These are phyloP conservation scores for Ardeotis arabs DNA, from an alignment of 2,113 vertebrate genomes.

Conservation along the genomic window DNA sequence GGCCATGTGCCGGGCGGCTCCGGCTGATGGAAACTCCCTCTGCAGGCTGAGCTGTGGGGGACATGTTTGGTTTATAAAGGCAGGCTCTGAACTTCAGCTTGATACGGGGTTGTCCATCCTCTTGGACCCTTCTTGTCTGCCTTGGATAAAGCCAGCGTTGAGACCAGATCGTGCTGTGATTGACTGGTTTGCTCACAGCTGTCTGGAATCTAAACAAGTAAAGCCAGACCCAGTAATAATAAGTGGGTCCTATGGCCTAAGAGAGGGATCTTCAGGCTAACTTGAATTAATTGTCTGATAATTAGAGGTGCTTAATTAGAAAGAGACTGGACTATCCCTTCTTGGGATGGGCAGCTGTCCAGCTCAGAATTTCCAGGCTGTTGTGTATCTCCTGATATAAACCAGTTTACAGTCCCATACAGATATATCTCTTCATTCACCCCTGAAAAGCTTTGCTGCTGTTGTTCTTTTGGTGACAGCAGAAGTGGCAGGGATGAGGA, in stretches of 20 bases:
- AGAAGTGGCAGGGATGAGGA: neutral
- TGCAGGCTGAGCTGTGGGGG: neutral
- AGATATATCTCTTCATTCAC: neutral
- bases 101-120: neutral
- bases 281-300: neutral
- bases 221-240: neutral
- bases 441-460: neutral
- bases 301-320: neutral
- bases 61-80: neutral
- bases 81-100: neutral
- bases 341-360: neutral
- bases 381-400: neutral
- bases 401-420: neutral
- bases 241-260: neutral
- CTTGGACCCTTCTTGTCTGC: neutral
- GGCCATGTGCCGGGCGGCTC: neutral
- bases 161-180: neutral
- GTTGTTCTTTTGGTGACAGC: neutral
- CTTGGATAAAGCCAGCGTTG: neutral
- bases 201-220: neutral
- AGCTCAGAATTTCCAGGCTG: neutral
- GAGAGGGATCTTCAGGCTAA: neutral
- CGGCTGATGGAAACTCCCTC: neutral
- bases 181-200: neutral
- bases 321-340: neutral